A percentile compares a stretch with the other conserved stretches of the same genome.
Evolutionary conservation across 2,888 invertebrate genomes (phyloP).

Genomic region (Cryptops parisi): DNA sequence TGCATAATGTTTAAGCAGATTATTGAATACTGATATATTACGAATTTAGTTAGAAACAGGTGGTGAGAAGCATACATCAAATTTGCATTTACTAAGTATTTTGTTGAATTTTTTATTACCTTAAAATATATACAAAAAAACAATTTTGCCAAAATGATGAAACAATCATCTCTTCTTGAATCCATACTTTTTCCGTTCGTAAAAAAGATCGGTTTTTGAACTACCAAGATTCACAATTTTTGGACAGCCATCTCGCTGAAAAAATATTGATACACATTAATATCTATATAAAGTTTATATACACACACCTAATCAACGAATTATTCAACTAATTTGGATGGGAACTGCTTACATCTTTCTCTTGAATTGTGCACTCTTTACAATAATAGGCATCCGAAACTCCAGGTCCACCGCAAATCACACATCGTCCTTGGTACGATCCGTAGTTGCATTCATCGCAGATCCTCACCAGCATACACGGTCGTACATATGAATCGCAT

Average conservation of each 20-base stretch:
- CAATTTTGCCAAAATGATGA: background rate
- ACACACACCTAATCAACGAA: no score
- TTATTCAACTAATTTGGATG: no score
- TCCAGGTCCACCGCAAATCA: conserved; percentile 99
- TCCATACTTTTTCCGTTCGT: conserved; percentile 98
- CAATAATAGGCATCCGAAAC: conserved; percentile 99
- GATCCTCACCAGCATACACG: conserved; percentile 91
- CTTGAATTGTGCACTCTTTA: conserved; percentile 97
- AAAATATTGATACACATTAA: conserved; percentile 21
- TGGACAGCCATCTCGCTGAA: conserved; percentile 94
- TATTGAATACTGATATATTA: no score
- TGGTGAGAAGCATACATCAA: background rate
- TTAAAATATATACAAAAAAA: background rate
- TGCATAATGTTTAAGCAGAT: no score
- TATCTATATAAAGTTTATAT: background rate
- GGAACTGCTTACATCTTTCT: conserved; percentile 64
- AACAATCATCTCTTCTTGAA: conserved; percentile 66
- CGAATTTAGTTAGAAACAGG: no score
- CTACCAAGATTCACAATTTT: conserved; percentile 99
- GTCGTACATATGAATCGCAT: conserved; percentile 97
- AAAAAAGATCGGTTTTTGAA: conserved; percentile 97
- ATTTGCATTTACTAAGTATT: background rate
- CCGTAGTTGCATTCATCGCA: conserved; percentile 99
- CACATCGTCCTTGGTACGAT: conserved; percentile 95
- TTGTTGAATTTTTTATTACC: background rate